Evolutionary conservation across 2,888 invertebrate species (phyloP).

Genomic region (Heliothis peltigera): DNA sequence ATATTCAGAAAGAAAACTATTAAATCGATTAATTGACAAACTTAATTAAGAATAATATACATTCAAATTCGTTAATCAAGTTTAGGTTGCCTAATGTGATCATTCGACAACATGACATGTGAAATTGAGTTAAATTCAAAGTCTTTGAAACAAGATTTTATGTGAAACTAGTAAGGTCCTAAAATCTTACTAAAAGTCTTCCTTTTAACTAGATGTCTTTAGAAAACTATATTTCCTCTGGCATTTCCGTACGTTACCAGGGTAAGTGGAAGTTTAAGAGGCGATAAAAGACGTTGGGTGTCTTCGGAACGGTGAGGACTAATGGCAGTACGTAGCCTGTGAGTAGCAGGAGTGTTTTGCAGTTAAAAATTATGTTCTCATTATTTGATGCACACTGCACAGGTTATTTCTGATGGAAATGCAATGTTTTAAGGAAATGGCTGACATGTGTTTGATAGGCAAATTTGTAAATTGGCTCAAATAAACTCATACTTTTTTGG

Average conservation of each 20-base stretch:
- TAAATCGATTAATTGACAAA: no score
- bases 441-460: neutral
- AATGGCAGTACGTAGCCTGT: constrained; percentile 3
- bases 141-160: neutral
- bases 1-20: no score
- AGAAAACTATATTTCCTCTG: constrained; percentile 15
- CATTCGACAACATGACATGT: no score
- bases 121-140: neutral
- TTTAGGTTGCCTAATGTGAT: no score
- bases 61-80: no score
- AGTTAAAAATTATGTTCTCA: neutral
- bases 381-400: neutral
- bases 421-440: neutral
- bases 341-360: neutral
- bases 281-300: constrained; percentile 11
- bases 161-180: constrained; percentile 6
- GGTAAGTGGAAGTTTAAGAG: constrained; percentile 4
- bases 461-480: no score
- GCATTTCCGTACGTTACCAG: constrained; percentile 8
- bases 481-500: no score
- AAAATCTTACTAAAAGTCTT: neutral
- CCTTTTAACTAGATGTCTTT: constrained; percentile 21
- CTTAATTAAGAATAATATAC: no score
- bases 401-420: neutral
- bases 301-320: neutral